Conservation (phyloP, 2,113 vertebrate genomes). For the Hippopotamus amphibius region DNA sequence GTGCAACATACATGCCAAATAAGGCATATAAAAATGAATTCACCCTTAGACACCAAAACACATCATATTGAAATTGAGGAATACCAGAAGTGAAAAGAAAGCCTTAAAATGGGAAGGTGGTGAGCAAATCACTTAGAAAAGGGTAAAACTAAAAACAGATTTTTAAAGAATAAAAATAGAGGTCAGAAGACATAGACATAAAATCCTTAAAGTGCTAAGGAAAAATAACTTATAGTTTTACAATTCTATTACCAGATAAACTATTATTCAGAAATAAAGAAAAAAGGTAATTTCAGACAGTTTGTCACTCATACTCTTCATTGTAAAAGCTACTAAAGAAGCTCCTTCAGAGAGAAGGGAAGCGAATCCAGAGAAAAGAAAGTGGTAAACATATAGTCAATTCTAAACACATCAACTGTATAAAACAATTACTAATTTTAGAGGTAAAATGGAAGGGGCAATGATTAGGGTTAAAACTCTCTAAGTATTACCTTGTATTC, state of each 20-base stretch:
- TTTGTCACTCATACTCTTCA: not conserved
- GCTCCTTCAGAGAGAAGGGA: not conserved
- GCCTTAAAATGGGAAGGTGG: not conserved
- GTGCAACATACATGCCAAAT: not conserved
- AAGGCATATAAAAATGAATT: not conserved
- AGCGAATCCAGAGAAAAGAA: not conserved
- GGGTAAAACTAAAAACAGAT: not conserved
- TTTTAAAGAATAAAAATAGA: slow-evolving; percentile 1
- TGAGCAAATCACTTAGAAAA: not conserved
- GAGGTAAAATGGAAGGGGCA: not conserved
- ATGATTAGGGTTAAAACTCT: not conserved
- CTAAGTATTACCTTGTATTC: not conserved
- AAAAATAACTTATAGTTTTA: not conserved
- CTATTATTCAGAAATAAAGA: not conserved
- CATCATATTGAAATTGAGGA: not conserved
- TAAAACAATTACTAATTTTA: not conserved
- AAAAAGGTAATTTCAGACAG: not conserved
- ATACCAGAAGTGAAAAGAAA: not conserved
- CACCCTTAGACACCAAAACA: not conserved
- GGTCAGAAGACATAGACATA: not conserved
- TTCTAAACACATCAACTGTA: not conserved
- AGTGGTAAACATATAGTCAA: not conserved
- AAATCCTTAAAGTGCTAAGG: not conserved
- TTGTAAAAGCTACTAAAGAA: not conserved
- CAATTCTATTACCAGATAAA: not conserved